Conservation (phyloP, 2,888 invertebrate species). For the Oscheius sp. region DNA sequence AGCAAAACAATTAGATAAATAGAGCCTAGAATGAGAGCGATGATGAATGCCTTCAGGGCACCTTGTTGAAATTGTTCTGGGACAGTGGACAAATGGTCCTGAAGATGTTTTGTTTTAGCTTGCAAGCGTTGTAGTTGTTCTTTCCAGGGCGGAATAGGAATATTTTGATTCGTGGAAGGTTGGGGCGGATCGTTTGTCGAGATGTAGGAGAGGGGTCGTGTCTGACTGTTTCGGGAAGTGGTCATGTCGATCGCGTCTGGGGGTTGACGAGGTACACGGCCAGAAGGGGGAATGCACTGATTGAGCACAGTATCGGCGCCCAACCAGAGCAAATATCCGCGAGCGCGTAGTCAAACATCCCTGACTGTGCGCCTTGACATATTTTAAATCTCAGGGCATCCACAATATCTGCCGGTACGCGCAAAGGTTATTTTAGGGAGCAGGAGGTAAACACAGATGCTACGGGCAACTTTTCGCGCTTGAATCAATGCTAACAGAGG, state of each 20-base stretch:
- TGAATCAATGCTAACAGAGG: too few species aligned
- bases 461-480: too few species aligned
- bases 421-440: too few species aligned
- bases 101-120: slow-evolving; percentile 5
- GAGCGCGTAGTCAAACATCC: slow-evolving; percentile 35
- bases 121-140: slow-evolving; percentile 7
- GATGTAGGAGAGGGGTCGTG: slow-evolving; percentile 28
- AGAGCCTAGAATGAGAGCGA: slow-evolving; percentile 28
- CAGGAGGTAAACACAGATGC: too few species aligned
- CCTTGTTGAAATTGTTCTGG: slow-evolving; percentile 30
- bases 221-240: slow-evolving; percentile 21
- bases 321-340: slow-evolving; percentile 36
- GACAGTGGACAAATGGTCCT: slow-evolving; percentile 7
- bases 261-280: slow-evolving; percentile 3
- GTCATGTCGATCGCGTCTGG: slow-evolving; percentile 19
- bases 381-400: slow-evolving; percentile 26
- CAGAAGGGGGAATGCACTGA: slow-evolving; percentile 24
- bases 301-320: slow-evolving; percentile 35
- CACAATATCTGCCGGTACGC: background rate
- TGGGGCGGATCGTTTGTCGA: slow-evolving; percentile 17
- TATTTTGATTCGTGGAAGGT: slow-evolving; percentile 1
- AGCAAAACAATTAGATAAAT: slow-evolving; percentile 24
- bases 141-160: slow-evolving; percentile 27
- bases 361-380: slow-evolving; percentile 29
- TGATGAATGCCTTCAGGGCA: slow-evolving; percentile 14